These are phyloP conservation scores for Neodiprion lecontei DNA, from an alignment of 1,140 invertebrate species.

Conservation along the genomic window DNA sequence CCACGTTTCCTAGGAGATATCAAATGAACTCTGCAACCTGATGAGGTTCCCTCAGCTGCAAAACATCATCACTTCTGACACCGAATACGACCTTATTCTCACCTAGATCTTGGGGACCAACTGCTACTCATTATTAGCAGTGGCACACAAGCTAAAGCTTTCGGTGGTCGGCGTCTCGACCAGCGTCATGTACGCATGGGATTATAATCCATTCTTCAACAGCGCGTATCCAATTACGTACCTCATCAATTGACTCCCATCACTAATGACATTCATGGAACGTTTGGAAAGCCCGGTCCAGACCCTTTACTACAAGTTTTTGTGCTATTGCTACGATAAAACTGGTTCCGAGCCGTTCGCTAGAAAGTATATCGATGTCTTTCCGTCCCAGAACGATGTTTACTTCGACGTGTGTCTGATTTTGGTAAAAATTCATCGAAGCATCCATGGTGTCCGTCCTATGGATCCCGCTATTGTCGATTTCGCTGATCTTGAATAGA, in stretches of 20 bases:
- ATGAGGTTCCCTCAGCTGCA: too few relatives aligned
- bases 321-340: not conserved
- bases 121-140: too few relatives aligned
- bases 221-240: too few relatives aligned
- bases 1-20: too few relatives aligned
- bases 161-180: too few relatives aligned
- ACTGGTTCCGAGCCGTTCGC: not conserved
- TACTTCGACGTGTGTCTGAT: constrained; percentile 49
- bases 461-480: constrained; percentile 52
- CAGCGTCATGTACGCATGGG: too few relatives aligned
- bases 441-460: constrained; percentile 48
- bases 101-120: too few relatives aligned
- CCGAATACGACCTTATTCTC: too few relatives aligned
- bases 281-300: constrained; percentile 39
- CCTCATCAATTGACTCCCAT: not conserved
- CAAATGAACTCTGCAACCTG: too few relatives aligned
- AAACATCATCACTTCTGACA: too few relatives aligned
- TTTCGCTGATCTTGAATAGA: constrained; percentile 48
- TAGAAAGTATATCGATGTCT: constrained; percentile 62
- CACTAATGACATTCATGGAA: constrained; percentile 40
- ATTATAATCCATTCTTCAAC: too few relatives aligned
- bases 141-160: too few relatives aligned
- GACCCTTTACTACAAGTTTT: constrained; percentile 11
- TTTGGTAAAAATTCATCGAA: constrained; percentile 55
- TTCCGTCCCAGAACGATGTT: constrained; percentile 67